Percentiles rank a stretch among this genome's conserved stretches.
Conservation (phyloP, 2,888 invertebrate species). For the Latrodectus elegans region DNA sequence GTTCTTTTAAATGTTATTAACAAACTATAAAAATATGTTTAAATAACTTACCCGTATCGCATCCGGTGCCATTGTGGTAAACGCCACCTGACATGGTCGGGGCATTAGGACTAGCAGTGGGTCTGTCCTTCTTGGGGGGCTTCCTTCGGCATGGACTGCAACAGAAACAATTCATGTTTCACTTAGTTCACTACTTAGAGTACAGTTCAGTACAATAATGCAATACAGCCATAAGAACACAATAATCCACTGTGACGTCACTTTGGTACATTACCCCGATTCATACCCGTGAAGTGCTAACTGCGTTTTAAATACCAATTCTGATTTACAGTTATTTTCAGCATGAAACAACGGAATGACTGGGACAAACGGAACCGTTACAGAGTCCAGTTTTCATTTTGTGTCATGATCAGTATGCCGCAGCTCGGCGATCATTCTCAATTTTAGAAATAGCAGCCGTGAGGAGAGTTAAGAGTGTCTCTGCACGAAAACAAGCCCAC, state of each 20-base stretch:
- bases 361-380: too few relatives aligned
- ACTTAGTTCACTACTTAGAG: not conserved
- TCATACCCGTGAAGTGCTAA: not conserved
- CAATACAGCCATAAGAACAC: not conserved
- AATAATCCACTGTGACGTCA: not conserved
- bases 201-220: not conserved
- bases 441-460: too few relatives aligned
- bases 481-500: not conserved
- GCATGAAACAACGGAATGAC: not conserved
- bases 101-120: conserved; percentile 56
- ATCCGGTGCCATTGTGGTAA: conserved; percentile 66
- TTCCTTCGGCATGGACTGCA: conserved; percentile 43
- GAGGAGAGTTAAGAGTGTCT: not conserved
- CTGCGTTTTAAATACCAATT: not conserved
- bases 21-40: too few relatives aligned
- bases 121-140: conserved; percentile 34
- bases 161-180: conserved; percentile 60
- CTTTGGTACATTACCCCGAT: not conserved
- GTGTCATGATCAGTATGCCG: too few relatives aligned
- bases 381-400: too few relatives aligned
- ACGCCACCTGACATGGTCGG: conserved; percentile 65
- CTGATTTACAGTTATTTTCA: not conserved
- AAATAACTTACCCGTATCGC: conserved; percentile 43
- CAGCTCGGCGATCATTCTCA: too few relatives aligned
- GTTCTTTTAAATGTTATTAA: too few relatives aligned